Evolutionary conservation across 2,797 vertebrate genomes (phyloP).

Genomic region (Psittacula derbiana): DNA sequence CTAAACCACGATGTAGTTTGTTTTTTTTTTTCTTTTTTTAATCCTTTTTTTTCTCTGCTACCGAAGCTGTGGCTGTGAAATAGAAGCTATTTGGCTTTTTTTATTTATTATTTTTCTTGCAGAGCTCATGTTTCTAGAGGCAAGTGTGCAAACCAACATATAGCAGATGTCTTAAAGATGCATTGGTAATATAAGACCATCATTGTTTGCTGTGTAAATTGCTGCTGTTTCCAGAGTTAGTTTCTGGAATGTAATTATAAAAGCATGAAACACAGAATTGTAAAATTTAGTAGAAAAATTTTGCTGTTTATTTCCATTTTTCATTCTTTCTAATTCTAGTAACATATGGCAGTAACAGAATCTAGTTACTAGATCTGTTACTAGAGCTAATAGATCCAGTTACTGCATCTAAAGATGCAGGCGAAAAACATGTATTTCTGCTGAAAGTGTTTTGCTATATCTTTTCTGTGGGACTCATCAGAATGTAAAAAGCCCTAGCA

Average conservation of each 20-base stretch:
- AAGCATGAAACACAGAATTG: neutral
- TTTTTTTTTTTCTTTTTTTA: neutral
- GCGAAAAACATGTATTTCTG: accelerated
- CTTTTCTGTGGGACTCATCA: neutral
- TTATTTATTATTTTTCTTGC: neutral
- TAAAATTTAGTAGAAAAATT: neutral
- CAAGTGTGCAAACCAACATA: neutral
- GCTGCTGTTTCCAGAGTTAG: neutral
- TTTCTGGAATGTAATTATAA: neutral
- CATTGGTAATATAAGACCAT: neutral
- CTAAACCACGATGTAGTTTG: neutral
- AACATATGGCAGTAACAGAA: neutral
- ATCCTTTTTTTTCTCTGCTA: neutral
- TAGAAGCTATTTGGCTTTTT: neutral
- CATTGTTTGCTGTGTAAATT: neutral
- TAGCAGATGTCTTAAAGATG: neutral
- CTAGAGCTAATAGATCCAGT: neutral
- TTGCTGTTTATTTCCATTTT: neutral
- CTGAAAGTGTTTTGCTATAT: accelerated
- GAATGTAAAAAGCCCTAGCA: neutral
- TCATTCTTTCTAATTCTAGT: neutral
- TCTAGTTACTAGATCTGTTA: neutral
- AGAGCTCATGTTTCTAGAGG: neutral
- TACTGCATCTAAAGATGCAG: neutral
- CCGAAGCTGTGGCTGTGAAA: neutral